Conservation (phyloP, 1,140 invertebrate genomes). For the Zeugodacus cucurbitae region DNA sequence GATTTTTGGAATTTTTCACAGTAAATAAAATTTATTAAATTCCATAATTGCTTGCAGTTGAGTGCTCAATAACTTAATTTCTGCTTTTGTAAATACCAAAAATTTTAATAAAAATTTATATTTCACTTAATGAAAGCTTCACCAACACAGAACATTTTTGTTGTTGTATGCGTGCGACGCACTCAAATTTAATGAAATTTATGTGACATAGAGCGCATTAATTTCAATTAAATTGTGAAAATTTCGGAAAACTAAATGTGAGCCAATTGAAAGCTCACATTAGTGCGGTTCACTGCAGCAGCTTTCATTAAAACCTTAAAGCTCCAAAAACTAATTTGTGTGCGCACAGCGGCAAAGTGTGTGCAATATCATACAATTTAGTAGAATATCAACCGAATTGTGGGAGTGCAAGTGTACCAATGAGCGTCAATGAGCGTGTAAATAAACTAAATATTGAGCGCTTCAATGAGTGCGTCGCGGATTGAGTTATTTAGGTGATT, state of each 20-base stretch:
- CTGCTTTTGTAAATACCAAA: too few species aligned
- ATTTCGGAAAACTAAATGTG: not conserved
- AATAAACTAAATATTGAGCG: not conserved
- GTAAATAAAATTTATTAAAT: not conserved
- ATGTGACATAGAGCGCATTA: not conserved
- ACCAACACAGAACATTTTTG: not conserved
- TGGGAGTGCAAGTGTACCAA: not conserved
- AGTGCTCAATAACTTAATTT: too few species aligned
- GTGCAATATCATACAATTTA: not conserved
- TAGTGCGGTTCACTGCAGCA: not conserved
- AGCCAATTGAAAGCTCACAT: not conserved
- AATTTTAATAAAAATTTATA: not conserved
- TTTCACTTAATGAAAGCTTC: not conserved
- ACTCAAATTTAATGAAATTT: not conserved
- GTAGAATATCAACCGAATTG: not conserved
- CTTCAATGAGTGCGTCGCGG: not conserved
- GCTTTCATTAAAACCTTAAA: not conserved
- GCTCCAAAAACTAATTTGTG: not conserved
- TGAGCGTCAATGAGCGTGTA: not conserved
- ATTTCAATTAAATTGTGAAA: slow-evolving; percentile 1
- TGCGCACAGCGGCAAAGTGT: not conserved
- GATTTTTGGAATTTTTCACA: not conserved
- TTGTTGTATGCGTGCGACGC: not conserved
- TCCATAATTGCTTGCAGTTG: not conserved
- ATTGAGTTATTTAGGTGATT: not conserved